Conservation (phyloP, 2,888 invertebrate genomes). For the Phytoseiulus persimilis region DNA sequence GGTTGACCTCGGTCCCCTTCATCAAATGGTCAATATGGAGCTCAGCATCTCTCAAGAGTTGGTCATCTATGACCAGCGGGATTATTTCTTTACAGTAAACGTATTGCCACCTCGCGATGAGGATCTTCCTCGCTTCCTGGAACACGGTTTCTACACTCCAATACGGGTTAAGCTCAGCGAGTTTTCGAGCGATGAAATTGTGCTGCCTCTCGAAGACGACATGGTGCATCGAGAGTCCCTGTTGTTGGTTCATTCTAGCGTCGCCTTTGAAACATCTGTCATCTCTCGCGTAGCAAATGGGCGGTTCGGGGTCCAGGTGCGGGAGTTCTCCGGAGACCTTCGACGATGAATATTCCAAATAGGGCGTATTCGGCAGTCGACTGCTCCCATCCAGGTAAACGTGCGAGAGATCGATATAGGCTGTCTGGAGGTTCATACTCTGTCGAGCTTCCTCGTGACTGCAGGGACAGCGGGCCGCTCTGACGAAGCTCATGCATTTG, state of each 20-base stretch:
- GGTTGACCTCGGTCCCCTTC: neutral
- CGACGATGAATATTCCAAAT: neutral
- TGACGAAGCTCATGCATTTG: neutral
- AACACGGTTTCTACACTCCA: neutral
- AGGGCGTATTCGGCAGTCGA: neutral
- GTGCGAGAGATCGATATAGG: slow-evolving; percentile 1
- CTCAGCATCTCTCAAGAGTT: neutral
- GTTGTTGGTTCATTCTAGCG: neutral
- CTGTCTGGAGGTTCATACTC: slow-evolving; percentile 35
- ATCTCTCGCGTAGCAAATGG: neutral
- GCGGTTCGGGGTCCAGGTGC: neutral
- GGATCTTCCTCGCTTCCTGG: slow-evolving; percentile 16
- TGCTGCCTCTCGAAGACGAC: slow-evolving; percentile 7
- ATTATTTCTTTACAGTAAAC: neutral
- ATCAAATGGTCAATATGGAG: neutral
- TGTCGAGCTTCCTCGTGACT: neutral
- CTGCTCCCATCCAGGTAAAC: neutral
- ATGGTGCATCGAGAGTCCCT: neutral
- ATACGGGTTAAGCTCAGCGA: neutral
- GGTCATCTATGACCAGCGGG: neutral
- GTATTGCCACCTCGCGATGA: neutral
- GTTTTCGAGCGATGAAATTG: neutral
- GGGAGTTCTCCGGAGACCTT: neutral
- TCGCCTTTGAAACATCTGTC: neutral
- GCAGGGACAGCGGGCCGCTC: slow-evolving; percentile 29